Percentiles rank a stretch among this genome's conserved stretches.
Evolutionary conservation across 1,140 invertebrate species (phyloP).

Genomic region (Drosophila guanche): DNA sequence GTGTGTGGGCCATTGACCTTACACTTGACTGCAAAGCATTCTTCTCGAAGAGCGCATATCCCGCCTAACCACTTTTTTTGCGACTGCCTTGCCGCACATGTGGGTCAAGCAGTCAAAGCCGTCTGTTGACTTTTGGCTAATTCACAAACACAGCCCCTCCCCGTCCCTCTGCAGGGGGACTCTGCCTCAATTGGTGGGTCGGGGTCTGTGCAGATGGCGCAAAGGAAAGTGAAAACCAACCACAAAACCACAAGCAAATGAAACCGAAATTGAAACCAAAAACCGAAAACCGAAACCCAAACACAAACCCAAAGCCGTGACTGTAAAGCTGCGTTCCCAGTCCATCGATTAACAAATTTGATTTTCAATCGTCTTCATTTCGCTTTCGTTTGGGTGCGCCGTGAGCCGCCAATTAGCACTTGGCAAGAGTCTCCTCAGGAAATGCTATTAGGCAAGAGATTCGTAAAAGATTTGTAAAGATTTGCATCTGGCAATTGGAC

Average conservation of each 20-base stretch:
- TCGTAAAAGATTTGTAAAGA: background rate
- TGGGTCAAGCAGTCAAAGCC: slow-evolving; percentile 42
- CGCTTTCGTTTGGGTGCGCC: slow-evolving; percentile 38
- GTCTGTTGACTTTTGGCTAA: slow-evolving; percentile 36
- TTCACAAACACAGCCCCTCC: slow-evolving; percentile 5
- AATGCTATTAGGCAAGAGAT: slow-evolving; percentile 30
- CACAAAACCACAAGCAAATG: background rate
- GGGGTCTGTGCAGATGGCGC: slow-evolving; percentile 22
- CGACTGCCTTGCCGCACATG: slow-evolving; percentile 15
- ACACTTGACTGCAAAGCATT: slow-evolving; percentile 44
- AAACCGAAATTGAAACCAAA: background rate
- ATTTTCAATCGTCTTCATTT: slow-evolving; percentile 35
- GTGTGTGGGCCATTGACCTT: slow-evolving; percentile 40
- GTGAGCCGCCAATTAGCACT: slow-evolving; percentile 41
- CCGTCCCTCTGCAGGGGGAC: background rate
- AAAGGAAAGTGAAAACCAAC: slow-evolving; percentile 46
- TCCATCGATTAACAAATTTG: slow-evolving; percentile 28
- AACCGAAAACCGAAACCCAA: slow-evolving; percentile 21
- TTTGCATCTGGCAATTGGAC: background rate
- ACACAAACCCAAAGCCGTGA: background rate
- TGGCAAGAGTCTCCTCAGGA: too few relatives aligned
- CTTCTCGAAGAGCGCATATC: slow-evolving; percentile 22
- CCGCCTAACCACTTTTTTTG: slow-evolving; percentile 32
- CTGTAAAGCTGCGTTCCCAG: slow-evolving; percentile 9
- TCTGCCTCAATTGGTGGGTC: too few relatives aligned